Evolutionary conservation across 64 coral and sea anemone species (phyloP), one percentile per base, ranked within the genome.

Genomic region (Porites lutea): DNA sequence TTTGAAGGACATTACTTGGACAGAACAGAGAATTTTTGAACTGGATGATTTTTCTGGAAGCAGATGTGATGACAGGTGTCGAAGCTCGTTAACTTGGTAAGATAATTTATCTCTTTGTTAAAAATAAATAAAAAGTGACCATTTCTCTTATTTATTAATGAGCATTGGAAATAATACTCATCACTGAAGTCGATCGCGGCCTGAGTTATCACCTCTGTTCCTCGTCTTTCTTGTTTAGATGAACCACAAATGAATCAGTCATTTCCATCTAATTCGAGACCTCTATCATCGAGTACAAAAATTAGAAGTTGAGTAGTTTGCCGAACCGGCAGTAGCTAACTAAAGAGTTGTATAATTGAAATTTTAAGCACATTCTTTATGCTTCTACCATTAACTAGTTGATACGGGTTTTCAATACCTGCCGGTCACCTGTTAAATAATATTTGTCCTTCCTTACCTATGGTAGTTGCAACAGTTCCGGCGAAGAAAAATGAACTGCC

Each of bases 401-500:
- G 66, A 64, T 83, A 83, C 79, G 43, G 63, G 62, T 84, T 46
- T 6, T 48, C 67, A 51, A 51, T 61, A 84, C 61, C 81, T 68
- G 62, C 12, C 12, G 8, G 63, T 69, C 81, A 84, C 81, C 81
- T 68, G 61, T 51, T 84, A 20, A 84, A 0, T 37, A 78, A 37
- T 37, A 37, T 37, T 37, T 37, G 27, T 14, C 57, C 58, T 3
- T 2, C 9, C 95, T 81, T 87, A 97, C 95, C 95, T 76, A 97
- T 97, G 13, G 95, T 97, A 5, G 95, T 97, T 13, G 94, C 90
- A 0, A 97, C 82, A 22, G 95, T 94, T 16, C 95, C 95, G 9
- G 95, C 92, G 70, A 97, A 97, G 95, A 97, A 97, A 55, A 97
- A 94, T 13, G 95, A 92, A 43, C 92, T 94, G 8, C 92, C 95